A percentile compares a stretch with the other conserved stretches of the same genome.
Conservation (phyloP, 2,113 vertebrate genomes). For the Semicossyphus pulcher region DNA sequence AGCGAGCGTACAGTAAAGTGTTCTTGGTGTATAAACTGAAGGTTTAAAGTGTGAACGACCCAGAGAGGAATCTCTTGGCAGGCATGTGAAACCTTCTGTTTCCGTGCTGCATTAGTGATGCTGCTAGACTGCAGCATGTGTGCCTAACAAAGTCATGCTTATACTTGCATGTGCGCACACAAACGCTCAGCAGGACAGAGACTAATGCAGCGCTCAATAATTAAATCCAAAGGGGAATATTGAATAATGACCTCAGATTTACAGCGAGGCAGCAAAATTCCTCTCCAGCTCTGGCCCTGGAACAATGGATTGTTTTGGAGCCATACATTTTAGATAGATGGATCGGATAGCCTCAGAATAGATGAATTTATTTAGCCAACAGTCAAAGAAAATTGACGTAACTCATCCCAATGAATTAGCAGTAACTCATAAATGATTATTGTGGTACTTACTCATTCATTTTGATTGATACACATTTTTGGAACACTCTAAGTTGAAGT, state of each 20-base stretch:
- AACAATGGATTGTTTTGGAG: conserved; percentile 47
- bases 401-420: no score
- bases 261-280: conserved; percentile 23
- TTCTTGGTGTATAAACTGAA: conserved; percentile 8
- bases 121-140: conserved; percentile 5
- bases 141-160: background rate
- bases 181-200: conserved; percentile 16
- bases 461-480: no score
- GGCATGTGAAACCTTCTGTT: background rate
- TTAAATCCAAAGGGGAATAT: conserved; percentile 37
- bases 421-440: no score
- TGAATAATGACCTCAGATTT: conserved; percentile 42
- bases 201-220: conserved; percentile 55
- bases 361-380: background rate
- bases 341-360: conserved; percentile 16
- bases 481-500: no score
- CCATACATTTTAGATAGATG: conserved; percentile 30
- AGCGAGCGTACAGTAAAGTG: conserved; percentile 5
- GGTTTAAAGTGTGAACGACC: background rate
- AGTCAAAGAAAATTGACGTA: no score
- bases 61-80: conserved; percentile 15
- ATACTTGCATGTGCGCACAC: conserved; percentile 1
- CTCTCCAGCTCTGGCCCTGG: background rate
- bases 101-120: conserved; percentile 33
- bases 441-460: no score